A percentile compares a stretch with the other conserved stretches of the same genome.
These are phyloP conservation scores for Amphiprion ocellaris DNA, from an alignment of 2,113 vertebrate species.

Conservation along the genomic window DNA sequence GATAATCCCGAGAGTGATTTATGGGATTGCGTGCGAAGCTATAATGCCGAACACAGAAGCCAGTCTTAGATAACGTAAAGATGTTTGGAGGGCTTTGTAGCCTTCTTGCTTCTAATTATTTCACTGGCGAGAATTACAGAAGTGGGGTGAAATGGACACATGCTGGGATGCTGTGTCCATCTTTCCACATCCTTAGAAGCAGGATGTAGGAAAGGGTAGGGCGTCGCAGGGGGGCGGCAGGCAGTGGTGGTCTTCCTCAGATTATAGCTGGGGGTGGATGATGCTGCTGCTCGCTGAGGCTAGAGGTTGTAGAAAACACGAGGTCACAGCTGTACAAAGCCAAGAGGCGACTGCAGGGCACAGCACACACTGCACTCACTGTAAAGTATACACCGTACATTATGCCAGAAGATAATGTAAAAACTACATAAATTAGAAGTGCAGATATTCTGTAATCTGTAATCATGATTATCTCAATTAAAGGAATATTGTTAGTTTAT, in stretches of 20 bases:
- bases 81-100: slow-evolving; percentile 26
- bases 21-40: slow-evolving; percentile 49
- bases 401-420: background rate
- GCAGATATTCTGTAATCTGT: too few relatives aligned
- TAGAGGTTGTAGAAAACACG: slow-evolving; percentile 33
- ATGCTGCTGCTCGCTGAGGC: slow-evolving; percentile 13
- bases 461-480: too few relatives aligned
- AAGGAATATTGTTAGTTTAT: too few relatives aligned
- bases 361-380: slow-evolving; percentile 3
- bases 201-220: background rate
- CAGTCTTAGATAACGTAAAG: slow-evolving; percentile 56
- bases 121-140: slow-evolving; percentile 31
- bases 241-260: slow-evolving; percentile 22
- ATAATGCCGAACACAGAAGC: slow-evolving; percentile 48
- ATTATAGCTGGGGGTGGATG: slow-evolving; percentile 21
- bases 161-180: slow-evolving; percentile 6
- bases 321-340: slow-evolving; percentile 29
- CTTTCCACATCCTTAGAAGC: background rate
- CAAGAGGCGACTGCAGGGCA: background rate
- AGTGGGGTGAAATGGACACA: slow-evolving; percentile 19
- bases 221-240: slow-evolving; percentile 13
- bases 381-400: background rate
- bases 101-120: slow-evolving; percentile 39
- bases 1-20: slow-evolving; percentile 58
- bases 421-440: too few relatives aligned